A percentile compares a stretch with the other conserved stretches of the same genome.
Evolutionary conservation across 2,797 vertebrate species (phyloP).

Genomic region (Gastrophryne carolinensis): DNA sequence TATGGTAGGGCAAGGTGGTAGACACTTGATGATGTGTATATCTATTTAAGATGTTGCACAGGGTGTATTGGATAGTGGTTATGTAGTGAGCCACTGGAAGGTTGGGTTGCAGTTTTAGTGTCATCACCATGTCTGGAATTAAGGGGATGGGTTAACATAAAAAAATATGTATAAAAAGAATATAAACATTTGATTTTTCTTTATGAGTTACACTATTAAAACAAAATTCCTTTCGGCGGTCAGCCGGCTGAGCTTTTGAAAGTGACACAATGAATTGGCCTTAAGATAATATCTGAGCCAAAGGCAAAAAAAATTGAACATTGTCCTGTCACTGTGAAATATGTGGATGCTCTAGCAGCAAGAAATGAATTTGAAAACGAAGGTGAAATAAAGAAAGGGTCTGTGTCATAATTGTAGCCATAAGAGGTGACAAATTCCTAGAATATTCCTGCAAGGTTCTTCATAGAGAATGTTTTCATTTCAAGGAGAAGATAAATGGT

Average conservation of each 20-base stretch:
- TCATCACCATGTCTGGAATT: no score
- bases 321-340: constrained; percentile 53
- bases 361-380: constrained; percentile 40
- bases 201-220: background rate
- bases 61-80: no score
- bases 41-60: no score
- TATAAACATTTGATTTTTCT: background rate
- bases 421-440: constrained; percentile 41
- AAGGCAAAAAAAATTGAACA: constrained; percentile 40
- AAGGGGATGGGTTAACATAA: no score
- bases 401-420: constrained; percentile 45
- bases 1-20: no score
- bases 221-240: background rate
- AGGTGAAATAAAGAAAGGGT: constrained; percentile 26
- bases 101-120: no score
- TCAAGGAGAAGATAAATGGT: constrained; percentile 21
- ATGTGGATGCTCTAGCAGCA: constrained; percentile 34
- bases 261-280: constrained; percentile 42
- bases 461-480: constrained; percentile 37
- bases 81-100: no score
- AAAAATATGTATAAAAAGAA: background rate
- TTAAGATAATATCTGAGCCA: constrained; percentile 42
- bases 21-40: no score
- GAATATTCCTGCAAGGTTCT: constrained; percentile 12
- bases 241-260: constrained; percentile 28